A percentile compares a stretch with the other conserved stretches of the same genome.
These are phyloP conservation scores for Cryptocephalus moraei DNA, from an alignment of 2,888 invertebrate genomes.

Conservation along the genomic window DNA sequence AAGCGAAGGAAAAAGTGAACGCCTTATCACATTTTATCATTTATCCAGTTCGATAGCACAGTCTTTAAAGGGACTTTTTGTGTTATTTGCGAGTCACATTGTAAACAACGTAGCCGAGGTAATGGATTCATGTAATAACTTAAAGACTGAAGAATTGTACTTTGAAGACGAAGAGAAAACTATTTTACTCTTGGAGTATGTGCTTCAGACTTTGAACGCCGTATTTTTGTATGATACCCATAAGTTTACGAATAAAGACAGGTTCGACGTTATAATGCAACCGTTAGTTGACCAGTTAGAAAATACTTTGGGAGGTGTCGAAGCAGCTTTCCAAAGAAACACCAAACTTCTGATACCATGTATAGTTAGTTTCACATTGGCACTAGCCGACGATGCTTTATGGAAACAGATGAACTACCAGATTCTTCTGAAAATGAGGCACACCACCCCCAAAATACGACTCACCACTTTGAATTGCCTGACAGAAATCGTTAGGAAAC, in stretches of 20 bases:
- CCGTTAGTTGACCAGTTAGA: conserved; percentile 85
- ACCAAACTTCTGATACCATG: conserved; percentile 60
- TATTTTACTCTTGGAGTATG: conserved; percentile 54
- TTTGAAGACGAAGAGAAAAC: conserved; percentile 47
- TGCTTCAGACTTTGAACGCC: conserved; percentile 63
- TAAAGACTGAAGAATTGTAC: conserved; percentile 44
- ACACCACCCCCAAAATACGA: conserved; percentile 63
- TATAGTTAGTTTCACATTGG: conserved; percentile 71
- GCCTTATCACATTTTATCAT: conserved; percentile 75
- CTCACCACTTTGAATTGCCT: conserved; percentile 61
- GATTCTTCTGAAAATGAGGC: conserved; percentile 76
- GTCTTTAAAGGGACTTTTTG: conserved; percentile 76
- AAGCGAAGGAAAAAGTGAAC: conserved; percentile 49
- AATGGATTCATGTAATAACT: conserved; percentile 57
- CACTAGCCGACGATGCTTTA: conserved; percentile 72
- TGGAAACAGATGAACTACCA: conserved; percentile 90
- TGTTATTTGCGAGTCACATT: conserved; percentile 80
- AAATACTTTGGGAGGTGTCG: conserved; percentile 56
- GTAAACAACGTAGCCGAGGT: conserved; percentile 69
- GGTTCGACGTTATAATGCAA: conserved; percentile 75
- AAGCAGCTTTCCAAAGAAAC: conserved; percentile 49
- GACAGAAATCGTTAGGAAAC: conserved; percentile 68
- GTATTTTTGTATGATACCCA: conserved; percentile 78
- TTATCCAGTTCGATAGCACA: conserved; percentile 69
- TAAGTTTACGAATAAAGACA: conserved; percentile 72